Evolutionary conservation across 2,888 invertebrate genomes (phyloP), one percentile per base, ranked within the genome.

Genomic region (Lingula anatina): DNA sequence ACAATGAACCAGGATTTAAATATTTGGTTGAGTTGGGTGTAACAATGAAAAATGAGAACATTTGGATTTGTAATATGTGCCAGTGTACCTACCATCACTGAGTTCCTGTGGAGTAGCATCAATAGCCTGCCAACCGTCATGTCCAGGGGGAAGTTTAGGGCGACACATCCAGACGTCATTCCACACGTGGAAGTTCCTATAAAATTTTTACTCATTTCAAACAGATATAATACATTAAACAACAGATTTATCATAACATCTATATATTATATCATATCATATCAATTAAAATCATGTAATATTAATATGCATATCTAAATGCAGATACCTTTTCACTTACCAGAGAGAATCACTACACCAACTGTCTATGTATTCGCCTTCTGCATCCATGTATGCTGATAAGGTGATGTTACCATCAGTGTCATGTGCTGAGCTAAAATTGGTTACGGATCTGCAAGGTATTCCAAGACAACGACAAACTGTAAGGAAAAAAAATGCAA

Each of bases 171-270:
- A 53, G 7, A 31, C 44, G 28, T 51, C 51, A 44, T 51, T 51
- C 51, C 51, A 51, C 15, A 51, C 49, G 42, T 49, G 53, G 37
- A 50, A 53, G 28, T 53, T 53, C 69, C 84, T 71, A 49, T 4
- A 56, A 47, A 26, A 87, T 49, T n/a, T n/a, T n/a, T n/a, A n/a
- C n/a, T n/a, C n/a, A 39, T 39, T 7, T 39, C 9, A 9, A 39
- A 39, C 12, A 18, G 15, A n/a, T n/a, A n/a, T n/a, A n/a, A n/a
- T n/a, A n/a, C n/a, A n/a, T n/a, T n/a, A n/a, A n/a, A n/a, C n/a
- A n/a, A n/a, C n/a, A n/a, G n/a, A n/a, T n/a, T n/a, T n/a, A n/a
- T n/a, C n/a, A n/a, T n/a, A n/a, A n/a, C n/a, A n/a, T n/a, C n/a
- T n/a, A n/a, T n/a, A n/a, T n/a, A n/a, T n/a, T n/a, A n/a, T n/a